Evolutionary conservation across 2,888 invertebrate genomes (phyloP).

Genomic region (Aquatica leii): DNA sequence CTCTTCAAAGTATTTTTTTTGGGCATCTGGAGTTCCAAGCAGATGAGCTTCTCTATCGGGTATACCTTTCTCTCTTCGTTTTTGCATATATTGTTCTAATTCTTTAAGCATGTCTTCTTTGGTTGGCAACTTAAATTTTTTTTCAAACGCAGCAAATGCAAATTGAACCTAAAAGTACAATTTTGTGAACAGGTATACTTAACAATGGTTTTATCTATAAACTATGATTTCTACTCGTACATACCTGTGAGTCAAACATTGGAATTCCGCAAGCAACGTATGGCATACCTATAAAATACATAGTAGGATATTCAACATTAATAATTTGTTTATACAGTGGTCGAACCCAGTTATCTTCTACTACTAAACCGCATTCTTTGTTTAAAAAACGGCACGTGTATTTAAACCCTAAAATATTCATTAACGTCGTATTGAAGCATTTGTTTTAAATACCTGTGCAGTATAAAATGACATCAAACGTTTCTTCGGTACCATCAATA

Average conservation of each 20-base stretch:
- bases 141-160: conserved; percentile 67
- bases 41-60: conserved; percentile 3
- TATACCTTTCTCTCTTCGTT: conserved; percentile 65
- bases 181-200: no score
- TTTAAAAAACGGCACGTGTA: neutral
- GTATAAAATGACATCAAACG: conserved; percentile 71
- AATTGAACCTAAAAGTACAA: conserved; percentile 64
- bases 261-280: conserved; percentile 1
- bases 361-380: neutral
- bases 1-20: neutral
- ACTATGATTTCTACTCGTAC: neutral
- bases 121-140: conserved; percentile 67
- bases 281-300: conserved; percentile 4
- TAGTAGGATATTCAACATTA: neutral
- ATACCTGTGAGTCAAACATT: conserved; percentile 11
- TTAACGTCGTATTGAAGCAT: no score
- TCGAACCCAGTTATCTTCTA: conserved; percentile 2
- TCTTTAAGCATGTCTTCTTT: conserved; percentile 70
- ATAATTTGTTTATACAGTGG: conserved; percentile 7
- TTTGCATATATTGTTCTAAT: conserved; percentile 66
- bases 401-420: conserved; percentile 3
- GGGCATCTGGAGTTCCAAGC: neutral
- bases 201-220: no score
- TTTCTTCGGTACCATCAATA: conserved; percentile 66
- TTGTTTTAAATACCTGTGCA: conserved; percentile 69